phyloP scores from a whole-genome alignment of 2,113 vertebrate genomes.

The Taxidea taxus region DNA sequence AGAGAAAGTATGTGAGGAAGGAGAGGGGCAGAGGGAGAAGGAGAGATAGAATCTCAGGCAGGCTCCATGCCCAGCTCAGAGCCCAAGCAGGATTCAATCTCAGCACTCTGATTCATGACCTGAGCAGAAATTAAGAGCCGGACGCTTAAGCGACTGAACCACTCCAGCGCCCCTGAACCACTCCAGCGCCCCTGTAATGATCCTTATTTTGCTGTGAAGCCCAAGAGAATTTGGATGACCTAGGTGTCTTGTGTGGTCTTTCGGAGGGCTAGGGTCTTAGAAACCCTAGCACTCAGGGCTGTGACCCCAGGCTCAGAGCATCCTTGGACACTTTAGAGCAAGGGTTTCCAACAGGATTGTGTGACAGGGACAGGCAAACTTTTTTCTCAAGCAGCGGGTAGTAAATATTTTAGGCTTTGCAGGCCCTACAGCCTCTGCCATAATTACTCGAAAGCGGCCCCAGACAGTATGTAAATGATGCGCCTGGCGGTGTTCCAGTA shows the following conservation, averaged over 20 bases:
- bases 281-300: background rate
- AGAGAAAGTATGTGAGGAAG: background rate
- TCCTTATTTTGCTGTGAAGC: background rate
- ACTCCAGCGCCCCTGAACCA: background rate
- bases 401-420: background rate
- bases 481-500: background rate
- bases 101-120: background rate
- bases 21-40: background rate
- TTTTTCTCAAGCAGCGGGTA: background rate
- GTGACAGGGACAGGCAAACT: background rate
- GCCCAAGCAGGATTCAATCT: background rate
- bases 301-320: rapidly evolving
- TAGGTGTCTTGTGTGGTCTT: background rate
- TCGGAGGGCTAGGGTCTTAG: background rate
- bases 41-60: background rate
- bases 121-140: background rate
- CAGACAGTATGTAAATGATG: background rate
- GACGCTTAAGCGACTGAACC: background rate
- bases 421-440: background rate
- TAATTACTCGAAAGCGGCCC: background rate
- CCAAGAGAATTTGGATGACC: background rate
- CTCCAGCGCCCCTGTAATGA: background rate
- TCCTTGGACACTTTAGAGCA: background rate
- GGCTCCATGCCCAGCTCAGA: background rate
- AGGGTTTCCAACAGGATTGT: background rate